Conservation (phyloP, 2,113 vertebrate genomes). For the Crotalus horridus region DNA sequence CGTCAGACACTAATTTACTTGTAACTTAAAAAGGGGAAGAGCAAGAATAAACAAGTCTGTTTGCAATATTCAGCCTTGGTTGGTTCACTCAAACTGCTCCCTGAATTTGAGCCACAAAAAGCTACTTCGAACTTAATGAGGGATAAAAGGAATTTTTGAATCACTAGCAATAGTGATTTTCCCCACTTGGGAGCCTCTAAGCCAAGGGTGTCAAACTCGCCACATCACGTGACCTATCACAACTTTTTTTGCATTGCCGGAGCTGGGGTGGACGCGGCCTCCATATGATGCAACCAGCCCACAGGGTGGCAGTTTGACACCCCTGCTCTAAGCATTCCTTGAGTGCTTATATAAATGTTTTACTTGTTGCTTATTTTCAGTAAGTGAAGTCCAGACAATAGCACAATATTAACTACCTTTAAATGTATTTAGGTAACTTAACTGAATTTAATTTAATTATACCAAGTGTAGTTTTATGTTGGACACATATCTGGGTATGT, state of each 20-base stretch:
- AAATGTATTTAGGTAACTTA: not conserved
- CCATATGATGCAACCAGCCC: no score
- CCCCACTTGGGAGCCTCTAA: not conserved
- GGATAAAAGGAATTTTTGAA: not conserved
- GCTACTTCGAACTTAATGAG: not conserved
- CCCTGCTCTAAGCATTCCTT: not conserved
- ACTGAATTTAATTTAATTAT: not conserved
- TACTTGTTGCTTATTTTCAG: not conserved
- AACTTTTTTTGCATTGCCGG: no score
- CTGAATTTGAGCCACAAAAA: not conserved
- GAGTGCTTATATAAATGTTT: not conserved
- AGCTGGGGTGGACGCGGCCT: no score
- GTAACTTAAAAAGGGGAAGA: not conserved
- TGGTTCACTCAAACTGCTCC: not conserved
- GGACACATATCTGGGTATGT: not conserved
- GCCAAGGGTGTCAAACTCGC: no score
- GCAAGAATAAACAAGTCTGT: not conserved
- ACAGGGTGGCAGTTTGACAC: no score
- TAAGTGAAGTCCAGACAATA: not conserved
- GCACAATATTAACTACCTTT: not conserved
- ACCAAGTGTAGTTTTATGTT: not conserved
- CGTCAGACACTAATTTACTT: not conserved
- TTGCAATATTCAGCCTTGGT: not conserved
- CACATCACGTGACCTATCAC: no score
- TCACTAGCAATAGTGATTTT: not conserved